These are phyloP conservation scores for Mus caroli DNA, from an alignment of 2,797 vertebrate species.

Conservation along the genomic window DNA sequence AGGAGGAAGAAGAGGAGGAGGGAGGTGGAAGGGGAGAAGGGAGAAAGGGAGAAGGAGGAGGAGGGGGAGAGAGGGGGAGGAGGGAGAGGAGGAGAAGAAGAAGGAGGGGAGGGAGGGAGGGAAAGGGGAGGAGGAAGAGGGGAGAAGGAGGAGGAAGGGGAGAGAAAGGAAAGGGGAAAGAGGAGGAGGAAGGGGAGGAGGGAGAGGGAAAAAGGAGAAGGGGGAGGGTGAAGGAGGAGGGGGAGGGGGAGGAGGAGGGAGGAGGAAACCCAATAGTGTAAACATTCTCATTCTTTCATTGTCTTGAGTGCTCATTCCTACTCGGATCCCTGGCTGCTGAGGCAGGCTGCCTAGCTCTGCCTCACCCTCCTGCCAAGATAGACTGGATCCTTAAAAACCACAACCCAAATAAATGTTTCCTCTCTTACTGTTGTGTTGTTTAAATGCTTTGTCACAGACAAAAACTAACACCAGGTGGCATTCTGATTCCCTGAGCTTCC, in stretches of 20 bases:
- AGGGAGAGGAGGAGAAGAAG: rapidly evolving
- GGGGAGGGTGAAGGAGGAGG: too few species aligned
- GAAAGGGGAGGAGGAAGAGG: not conserved
- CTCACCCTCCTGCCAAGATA: not conserved
- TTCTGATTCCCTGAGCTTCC: constrained; percentile 24
- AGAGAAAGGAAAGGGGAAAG: too few species aligned
- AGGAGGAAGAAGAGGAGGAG: too few species aligned
- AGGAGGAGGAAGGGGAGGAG: too few species aligned
- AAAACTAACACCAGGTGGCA: not conserved
- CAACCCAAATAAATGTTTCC: not conserved
- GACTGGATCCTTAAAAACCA: not conserved
- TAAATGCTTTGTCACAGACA: not conserved
- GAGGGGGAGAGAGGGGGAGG: too few species aligned
- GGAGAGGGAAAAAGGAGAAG: rapidly evolving
- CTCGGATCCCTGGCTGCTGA: not conserved
- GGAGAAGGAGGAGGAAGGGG: rapidly evolving
- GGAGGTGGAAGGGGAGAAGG: too few species aligned
- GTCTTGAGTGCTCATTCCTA: not conserved
- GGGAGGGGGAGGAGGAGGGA: too few species aligned
- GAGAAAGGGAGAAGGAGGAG: rapidly evolving
- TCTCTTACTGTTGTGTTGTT: not conserved
- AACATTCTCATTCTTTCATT: not conserved
- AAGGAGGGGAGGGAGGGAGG: too few species aligned
- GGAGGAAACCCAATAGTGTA: not conserved
- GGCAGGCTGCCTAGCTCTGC: not conserved